Base-by-base conservation (phyloP, 2,888 invertebrate genomes). In the Corythucha ciliata region DNA sequence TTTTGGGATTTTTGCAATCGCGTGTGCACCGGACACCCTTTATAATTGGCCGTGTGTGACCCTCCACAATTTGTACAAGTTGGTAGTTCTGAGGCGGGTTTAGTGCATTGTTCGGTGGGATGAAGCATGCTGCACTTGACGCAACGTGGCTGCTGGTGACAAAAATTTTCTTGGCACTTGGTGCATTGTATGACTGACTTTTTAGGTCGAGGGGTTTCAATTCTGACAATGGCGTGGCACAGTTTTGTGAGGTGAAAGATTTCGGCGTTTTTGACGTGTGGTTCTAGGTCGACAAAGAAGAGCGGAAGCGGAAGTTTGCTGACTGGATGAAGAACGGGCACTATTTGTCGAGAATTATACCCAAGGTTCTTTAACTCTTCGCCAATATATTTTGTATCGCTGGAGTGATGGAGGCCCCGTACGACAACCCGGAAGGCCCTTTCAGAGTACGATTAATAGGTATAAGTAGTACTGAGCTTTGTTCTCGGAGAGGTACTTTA, bases 11-110 rank as follows among this genome's bases (percentile, higher is more conserved):
- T n/a, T n/a, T n/a, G n/a, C n/a, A n/a, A n/a, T n/a, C n/a, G n/a
- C n/a, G n/a, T n/a, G n/a, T n/a, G n/a, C n/a, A n/a, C n/a, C n/a
- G n/a, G n/a, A n/a, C n/a, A n/a, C n/a, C n/a, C n/a, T n/a, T 40
- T 40, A 25, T 40, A 40, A 12, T 40, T 40, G 21, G 40, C 40
- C 22, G 6, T 40, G 40, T 40, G 40, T n/a, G 40, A n/a, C 18
- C 40, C 21, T n/a, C 21, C 21, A 21, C 40, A 40, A 5, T 40
- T 40, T 4, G 21, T 21, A 40, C 40, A 40, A n/a, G 25, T 40
- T n/a, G 40, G 40, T 21, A 25, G 40, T 40, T 3, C 22, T 12
- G 21, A 14, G 3, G 21, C 22, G 14, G 40, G 40, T 22, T 22
- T 40, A 14, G 40, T 16, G n/a, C 40, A 40, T 7, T 21, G 14